A percentile compares a stretch with the other conserved stretches of the same genome.
phyloP scores from a whole-genome alignment of 53 echinoderm and acorn worm genomes.

The Pentamera pediparva region DNA sequence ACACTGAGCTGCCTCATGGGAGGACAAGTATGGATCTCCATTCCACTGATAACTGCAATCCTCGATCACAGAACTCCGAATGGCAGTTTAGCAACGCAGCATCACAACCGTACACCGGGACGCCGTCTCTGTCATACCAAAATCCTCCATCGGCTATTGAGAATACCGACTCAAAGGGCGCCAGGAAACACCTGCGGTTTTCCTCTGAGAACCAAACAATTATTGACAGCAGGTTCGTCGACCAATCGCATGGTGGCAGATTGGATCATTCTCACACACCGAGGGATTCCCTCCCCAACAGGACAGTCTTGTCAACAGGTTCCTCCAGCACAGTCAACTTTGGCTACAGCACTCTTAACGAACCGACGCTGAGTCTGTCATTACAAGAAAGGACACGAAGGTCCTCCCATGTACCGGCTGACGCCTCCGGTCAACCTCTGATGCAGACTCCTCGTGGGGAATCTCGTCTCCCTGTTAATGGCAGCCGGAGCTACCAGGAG shows the following conservation, averaged over 20 bases:
- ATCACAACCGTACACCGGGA: not conserved
- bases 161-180: not conserved
- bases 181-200: constrained; percentile 14
- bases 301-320: too few relatives aligned
- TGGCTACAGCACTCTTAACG: not conserved
- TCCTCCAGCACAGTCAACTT: not conserved
- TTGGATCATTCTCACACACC: not conserved
- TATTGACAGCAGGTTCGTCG: not conserved
- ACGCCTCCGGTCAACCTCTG: not conserved
- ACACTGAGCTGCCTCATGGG: too few relatives aligned
- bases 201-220: constrained; percentile 11
- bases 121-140: constrained; percentile 6
- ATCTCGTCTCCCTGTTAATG: not conserved
- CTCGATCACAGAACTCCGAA: too few relatives aligned
- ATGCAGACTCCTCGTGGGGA: too few relatives aligned
- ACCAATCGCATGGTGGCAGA: not conserved
- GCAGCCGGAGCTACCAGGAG: not conserved
- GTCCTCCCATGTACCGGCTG: not conserved
- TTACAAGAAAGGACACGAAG: not conserved
- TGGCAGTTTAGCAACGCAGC: not conserved
- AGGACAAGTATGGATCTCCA: too few relatives aligned
- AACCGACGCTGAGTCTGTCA: too few relatives aligned
- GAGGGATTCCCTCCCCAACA: not conserved
- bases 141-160: not conserved
- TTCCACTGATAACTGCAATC: too few relatives aligned